These are phyloP conservation scores for Peromyscus aztecus DNA, from an alignment of 2,797 vertebrate species.

Conservation along the genomic window DNA sequence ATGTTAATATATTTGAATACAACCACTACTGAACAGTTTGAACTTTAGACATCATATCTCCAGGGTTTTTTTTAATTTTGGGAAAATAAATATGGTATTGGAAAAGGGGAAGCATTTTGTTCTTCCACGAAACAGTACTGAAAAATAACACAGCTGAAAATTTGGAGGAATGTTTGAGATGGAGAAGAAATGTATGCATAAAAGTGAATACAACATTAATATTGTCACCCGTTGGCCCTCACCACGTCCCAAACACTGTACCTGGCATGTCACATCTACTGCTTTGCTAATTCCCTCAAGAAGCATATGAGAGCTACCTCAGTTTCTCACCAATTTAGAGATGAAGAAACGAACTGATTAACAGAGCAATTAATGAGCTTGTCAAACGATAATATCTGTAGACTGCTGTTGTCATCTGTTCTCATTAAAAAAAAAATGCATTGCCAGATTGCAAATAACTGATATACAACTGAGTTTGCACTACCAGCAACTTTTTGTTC, in stretches of 20 bases:
- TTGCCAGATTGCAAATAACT: background rate
- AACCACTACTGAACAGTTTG: background rate
- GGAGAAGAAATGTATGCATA: background rate
- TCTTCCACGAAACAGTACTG: background rate
- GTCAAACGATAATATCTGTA: background rate
- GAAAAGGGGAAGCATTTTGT: background rate
- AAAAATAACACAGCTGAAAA: background rate
- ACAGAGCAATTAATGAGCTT: background rate
- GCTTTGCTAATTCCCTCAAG: background rate
- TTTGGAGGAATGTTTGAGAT: background rate
- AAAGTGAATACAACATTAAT: background rate
- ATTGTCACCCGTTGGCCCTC: background rate
- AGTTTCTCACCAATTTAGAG: background rate
- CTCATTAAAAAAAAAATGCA: background rate
- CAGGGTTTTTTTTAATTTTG: background rate
- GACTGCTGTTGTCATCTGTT: background rate
- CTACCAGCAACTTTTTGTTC: background rate
- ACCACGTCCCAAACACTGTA: background rate
- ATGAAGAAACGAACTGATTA: slow-evolving; percentile 7
- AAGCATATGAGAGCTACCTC: background rate
- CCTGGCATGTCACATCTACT: background rate
- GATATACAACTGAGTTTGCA: background rate
- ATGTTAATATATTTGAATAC: slow-evolving; percentile 26
- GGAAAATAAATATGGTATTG: background rate
- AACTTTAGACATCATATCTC: background rate